Percentiles rank a stretch among this genome's conserved stretches.
phyloP scores from a whole-genome alignment of 2,113 vertebrate genomes.

The Ellobius talpinus region DNA sequence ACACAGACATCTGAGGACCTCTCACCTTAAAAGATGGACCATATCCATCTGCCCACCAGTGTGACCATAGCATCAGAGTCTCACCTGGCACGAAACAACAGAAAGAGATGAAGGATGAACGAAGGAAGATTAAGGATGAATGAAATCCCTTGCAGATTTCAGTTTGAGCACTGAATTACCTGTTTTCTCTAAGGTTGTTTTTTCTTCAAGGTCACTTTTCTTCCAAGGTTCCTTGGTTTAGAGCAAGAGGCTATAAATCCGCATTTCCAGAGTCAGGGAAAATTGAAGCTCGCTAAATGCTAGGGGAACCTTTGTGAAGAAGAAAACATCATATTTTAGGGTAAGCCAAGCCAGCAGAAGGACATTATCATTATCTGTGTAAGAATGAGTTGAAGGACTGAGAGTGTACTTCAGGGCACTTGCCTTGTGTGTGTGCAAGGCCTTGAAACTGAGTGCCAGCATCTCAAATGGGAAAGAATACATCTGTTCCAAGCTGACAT shows the following conservation, averaged over 20 bases:
- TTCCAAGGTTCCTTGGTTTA: neutral
- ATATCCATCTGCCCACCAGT: neutral
- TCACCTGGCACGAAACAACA: too few species aligned
- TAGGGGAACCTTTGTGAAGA: constrained; percentile 43
- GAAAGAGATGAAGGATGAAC: neutral
- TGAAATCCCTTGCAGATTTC: neutral
- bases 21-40: neutral
- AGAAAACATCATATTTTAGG: neutral
- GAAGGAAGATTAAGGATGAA: neutral
- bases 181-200: neutral
- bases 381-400: constrained; percentile 4
- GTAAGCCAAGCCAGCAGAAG: neutral
- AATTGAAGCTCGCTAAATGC: constrained; percentile 32
- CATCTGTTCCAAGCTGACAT: neutral
- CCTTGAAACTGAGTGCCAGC: neutral
- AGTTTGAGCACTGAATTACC: neutral
- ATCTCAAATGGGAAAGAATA: neutral
- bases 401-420: neutral
- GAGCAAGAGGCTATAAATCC: neutral
- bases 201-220: neutral
- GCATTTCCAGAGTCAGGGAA: neutral
- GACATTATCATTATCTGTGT: neutral
- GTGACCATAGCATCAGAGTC: neutral
- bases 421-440: neutral
- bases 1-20: neutral